These are phyloP conservation scores for Drosophila nebulosa DNA, from an alignment of 1,140 invertebrate species.

Conservation along the genomic window DNA sequence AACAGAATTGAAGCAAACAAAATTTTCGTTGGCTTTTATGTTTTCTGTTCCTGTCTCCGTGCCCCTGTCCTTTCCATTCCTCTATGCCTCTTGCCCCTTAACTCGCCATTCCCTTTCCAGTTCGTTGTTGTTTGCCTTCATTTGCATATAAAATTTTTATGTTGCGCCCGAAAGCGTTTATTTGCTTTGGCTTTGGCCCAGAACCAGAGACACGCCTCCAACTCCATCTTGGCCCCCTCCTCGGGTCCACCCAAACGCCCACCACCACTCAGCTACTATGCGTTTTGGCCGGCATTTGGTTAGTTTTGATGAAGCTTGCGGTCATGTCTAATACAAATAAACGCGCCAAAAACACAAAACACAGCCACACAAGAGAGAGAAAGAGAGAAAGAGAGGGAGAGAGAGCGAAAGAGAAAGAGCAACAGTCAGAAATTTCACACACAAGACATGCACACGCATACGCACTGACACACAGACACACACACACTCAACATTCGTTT, in stretches of 20 bases:
- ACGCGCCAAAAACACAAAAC: constrained; percentile 30
- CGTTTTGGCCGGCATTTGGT: constrained; percentile 15
- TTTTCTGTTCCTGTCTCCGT: constrained; percentile 8
- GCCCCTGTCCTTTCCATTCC: neutral
- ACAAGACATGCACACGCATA: neutral
- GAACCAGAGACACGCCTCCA: constrained; percentile 14
- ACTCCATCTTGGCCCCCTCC: neutral
- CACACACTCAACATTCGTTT: constrained; percentile 33
- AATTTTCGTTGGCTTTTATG: constrained; percentile 57
- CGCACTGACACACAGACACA: constrained; percentile 12
- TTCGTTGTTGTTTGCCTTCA: constrained; percentile 59
- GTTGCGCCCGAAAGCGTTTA: constrained; percentile 66
- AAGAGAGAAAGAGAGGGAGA: neutral
- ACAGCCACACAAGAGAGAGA: neutral
- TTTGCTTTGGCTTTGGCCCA: constrained; percentile 47
- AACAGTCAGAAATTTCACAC: constrained; percentile 10
- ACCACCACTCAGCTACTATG: constrained; percentile 6
- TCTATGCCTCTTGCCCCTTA: neutral
- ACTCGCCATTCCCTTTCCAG: neutral
- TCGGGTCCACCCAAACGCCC: neutral
- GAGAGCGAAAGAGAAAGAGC: neutral
- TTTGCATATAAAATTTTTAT: constrained; percentile 76
- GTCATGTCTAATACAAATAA: constrained; percentile 60
- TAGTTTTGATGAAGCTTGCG: constrained; percentile 46
- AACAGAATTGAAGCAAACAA: constrained; percentile 27